phyloP scores from a whole-genome alignment of 2,797 vertebrate genomes.

The Thamnophis elegans region DNA sequence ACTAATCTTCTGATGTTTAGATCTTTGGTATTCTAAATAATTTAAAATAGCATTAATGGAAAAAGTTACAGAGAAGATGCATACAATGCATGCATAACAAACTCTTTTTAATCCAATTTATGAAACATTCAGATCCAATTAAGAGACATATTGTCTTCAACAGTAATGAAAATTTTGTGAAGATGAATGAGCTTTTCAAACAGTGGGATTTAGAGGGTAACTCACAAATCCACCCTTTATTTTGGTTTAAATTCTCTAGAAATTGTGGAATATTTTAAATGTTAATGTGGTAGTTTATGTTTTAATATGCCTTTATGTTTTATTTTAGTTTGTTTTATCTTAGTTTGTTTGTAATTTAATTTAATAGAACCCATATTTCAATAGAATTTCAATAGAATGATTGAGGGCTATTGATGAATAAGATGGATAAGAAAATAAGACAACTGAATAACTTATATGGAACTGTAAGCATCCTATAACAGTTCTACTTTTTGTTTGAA shows the following conservation, averaged over 20 bases:
- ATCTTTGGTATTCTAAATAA: not conserved
- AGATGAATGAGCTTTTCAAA: not conserved
- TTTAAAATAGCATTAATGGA: not conserved
- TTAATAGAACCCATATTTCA: not conserved
- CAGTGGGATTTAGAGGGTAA: not conserved
- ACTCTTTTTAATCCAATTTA: not conserved
- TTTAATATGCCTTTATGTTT: not conserved
- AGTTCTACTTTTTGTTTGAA: not conserved
- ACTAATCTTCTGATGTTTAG: not conserved
- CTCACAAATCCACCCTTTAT: not conserved
- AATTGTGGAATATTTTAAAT: not conserved
- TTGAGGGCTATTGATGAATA: not conserved
- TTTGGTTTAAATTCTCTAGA: not conserved
- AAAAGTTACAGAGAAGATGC: not conserved
- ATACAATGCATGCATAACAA: not conserved
- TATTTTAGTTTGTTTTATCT: not conserved
- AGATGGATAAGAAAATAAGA: not conserved
- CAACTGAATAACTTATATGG: not conserved
- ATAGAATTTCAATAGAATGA: not conserved
- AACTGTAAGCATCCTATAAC: not conserved
- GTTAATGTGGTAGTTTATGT: not conserved
- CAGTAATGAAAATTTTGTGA: not conserved
- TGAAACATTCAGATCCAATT: not conserved
- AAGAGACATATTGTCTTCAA: not conserved
- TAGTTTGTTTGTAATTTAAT: not conserved